Base-by-base conservation (phyloP, 2,113 vertebrate species). In the Lophochroa leadbeateri region DNA sequence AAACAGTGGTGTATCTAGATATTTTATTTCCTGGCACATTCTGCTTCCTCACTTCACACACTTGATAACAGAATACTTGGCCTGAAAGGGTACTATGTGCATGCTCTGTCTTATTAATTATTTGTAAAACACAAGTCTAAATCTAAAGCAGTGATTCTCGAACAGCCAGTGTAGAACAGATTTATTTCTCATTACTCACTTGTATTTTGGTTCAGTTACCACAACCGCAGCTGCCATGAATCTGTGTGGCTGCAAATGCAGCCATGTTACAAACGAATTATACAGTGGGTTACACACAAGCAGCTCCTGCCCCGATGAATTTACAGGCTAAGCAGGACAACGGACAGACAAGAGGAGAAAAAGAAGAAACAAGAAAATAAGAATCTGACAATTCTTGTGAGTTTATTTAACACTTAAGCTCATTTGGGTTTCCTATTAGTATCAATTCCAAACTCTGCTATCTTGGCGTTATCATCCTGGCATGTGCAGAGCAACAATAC, bases 201-300 rank as follows among this genome's bases (percentile, higher is more conserved):
- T 92, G 86, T 84, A 67, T 95, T 96, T 94, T 88, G 77, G 81
- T 83, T 86, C 41, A 96, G 64, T 91, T 86, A 92, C 81, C 94
- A 91, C 92, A 96, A 95, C 92, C 94, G 83, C 91, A 95, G 92
- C 94, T 94, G 94, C 88, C 94, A 71, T 71, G 94, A 86, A 91
- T 92, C 63, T 84, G 80, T 63, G 88, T 8, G 55, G 80, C 77
- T 92, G 93, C 94, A 95, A 81, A 96, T 87, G 74, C 1, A 1
- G 27, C 77, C 77, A 52, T 65, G 67, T 78, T 63, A 95, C 91
- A 94, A 93, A 93, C 61, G 18, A 88, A 86, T 82, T 41, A 21
- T 75, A 18, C 65, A 72, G 52, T 28, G 70, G 46, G 84, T 55
- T 76, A 49, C 31, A 29, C 3, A 44, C 24, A 41, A 44, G 37